Evolutionary conservation across 64 coral and sea anemone species (phyloP).

Genomic region (Stichodactyla helianthus): DNA sequence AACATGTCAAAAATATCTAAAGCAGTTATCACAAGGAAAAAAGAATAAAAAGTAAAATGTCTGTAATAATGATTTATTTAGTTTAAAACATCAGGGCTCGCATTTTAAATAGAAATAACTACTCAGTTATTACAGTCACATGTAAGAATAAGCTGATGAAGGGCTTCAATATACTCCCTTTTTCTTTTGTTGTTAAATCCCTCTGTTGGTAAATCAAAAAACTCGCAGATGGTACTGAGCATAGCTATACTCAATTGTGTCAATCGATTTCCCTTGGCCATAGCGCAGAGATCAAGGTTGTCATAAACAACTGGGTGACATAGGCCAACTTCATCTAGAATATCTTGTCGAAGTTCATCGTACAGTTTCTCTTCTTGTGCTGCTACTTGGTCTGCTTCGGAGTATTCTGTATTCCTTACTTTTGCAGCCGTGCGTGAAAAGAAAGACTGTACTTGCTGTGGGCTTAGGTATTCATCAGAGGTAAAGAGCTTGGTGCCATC

Average conservation of each 20-base stretch:
- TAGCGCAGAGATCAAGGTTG: constrained; percentile 17
- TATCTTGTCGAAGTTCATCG: constrained; percentile 11
- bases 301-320: constrained; percentile 22
- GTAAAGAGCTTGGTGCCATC: neutral
- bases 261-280: constrained; percentile 18
- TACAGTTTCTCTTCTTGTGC: neutral
- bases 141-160: constrained; percentile 1
- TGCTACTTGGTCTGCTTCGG: neutral
- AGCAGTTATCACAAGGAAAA: neutral
- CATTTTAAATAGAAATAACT: neutral
- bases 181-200: constrained; percentile 27
- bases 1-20: neutral
- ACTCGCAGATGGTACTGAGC: constrained; percentile 9
- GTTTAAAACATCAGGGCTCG: neutral
- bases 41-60: neutral
- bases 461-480: constrained; percentile 12
- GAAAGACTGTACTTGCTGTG: constrained; percentile 25
- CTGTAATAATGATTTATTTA: neutral
- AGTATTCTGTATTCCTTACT: constrained; percentile 3
- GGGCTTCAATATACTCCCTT: constrained; percentile 9
- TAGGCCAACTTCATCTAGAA: constrained; percentile 12
- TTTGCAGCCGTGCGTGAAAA: constrained; percentile 10
- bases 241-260: constrained; percentile 26
- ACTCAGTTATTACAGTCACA: constrained; percentile 15
- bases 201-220: constrained; percentile 21